Base-by-base conservation (phyloP, 2,888 invertebrate genomes). In the Tanypteryx hageni region DNA sequence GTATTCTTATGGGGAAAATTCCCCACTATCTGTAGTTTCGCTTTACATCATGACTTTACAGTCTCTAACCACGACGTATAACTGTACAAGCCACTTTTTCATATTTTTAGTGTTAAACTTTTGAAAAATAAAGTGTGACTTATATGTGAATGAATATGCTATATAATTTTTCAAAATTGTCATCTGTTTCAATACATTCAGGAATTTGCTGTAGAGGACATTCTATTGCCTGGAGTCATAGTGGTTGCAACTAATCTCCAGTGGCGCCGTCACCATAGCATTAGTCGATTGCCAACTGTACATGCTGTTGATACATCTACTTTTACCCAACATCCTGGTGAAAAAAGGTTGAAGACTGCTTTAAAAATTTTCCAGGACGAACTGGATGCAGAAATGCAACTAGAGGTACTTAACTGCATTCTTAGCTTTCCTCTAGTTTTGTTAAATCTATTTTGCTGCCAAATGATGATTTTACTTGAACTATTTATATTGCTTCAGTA, bases 231-330 rank as follows among this genome's bases (percentile, higher is more conserved):
- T 0, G 96, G 97, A 0, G 96, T 96, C 93, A 94, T 96, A 11
- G 94, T 97, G 0, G 95, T 96, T 0, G 96, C 96, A 93, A 95
- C 95, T 22, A 97, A 97, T 96, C 95, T 97, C 92, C 96, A 97
- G 94, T 96, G 96, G 95, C 95, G 96, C 93, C 94, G 94, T 13
- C 94, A 96, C 94, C 95, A 96, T 93, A 95, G 95, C 4, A 95
- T 95, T 92, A 95, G 95, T 93, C 95, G 94, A 93, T 96, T 97
- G 94, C 96, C 96, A 0, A 95, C 96, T 59, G 96, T 96, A 92
- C 95, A 96, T 92, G 97, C 96, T 1, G 96, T 96, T 5, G 97
- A 97, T 93, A 96, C 96, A 92, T 96, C 96, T 0, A 94, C 95
- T 93, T 96, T 97, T 93, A 96, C 97, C 0, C 96, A 95, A 94